A percentile compares a stretch with the other conserved stretches of the same genome.
Conservation (phyloP, 2,113 vertebrate genomes). For the Chlorodrepanis virens region DNA sequence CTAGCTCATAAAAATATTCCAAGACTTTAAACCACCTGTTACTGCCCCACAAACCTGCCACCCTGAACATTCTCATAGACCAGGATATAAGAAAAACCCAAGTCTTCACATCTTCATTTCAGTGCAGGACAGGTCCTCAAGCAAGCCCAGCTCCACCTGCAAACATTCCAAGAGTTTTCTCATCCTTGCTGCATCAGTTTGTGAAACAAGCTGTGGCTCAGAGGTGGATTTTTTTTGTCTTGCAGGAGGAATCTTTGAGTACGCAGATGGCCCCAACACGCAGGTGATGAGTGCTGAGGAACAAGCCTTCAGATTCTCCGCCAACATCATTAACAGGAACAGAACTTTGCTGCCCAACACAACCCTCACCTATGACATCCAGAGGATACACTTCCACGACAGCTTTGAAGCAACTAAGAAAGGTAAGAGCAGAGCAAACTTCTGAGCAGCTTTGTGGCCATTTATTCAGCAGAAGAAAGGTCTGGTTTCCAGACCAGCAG, state of each 20-base stretch:
- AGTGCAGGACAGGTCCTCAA: background rate
- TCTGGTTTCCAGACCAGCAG: background rate
- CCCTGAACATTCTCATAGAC: background rate
- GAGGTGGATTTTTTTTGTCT: background rate
- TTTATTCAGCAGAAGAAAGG: background rate
- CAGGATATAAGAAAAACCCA: background rate
- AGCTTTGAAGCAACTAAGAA: conserved; percentile 98
- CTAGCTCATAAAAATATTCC: background rate
- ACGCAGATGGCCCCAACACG: conserved; percentile 87
- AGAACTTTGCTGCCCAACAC: conserved; percentile 96
- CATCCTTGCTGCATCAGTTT: fast-evolving
- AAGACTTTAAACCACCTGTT: background rate
- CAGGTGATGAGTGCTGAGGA: conserved; percentile 93
- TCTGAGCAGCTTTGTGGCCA: background rate
- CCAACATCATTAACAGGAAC: conserved; percentile 98
- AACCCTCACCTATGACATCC: conserved; percentile 97
- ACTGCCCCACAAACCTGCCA: background rate
- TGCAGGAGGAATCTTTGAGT: conserved; percentile 97
- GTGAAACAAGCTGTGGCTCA: background rate
- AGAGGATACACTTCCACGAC: conserved; percentile 99
- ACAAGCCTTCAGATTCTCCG: conserved; percentile 96
- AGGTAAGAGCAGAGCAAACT: conserved; percentile 77
- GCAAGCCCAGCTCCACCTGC: background rate
- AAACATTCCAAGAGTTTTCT: fast-evolving
- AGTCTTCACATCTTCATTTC: fast-evolving